Conservation (phyloP, 2,888 invertebrate genomes). For the Troides oblongomaculatus region DNA sequence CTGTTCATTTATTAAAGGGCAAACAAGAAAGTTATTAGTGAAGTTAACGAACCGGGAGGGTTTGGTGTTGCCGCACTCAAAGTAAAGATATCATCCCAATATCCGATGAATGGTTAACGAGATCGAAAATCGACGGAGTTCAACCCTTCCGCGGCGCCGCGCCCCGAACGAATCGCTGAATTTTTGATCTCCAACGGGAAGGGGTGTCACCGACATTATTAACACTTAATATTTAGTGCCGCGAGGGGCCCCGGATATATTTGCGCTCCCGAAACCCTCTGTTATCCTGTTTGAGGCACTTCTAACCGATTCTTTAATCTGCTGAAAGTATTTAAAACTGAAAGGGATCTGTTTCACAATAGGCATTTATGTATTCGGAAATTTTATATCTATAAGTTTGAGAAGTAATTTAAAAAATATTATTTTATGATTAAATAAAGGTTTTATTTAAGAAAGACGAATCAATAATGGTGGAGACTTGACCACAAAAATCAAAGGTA, state of each 20-base stretch:
- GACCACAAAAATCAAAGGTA: too few species aligned
- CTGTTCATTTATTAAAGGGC: background rate
- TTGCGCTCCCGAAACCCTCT: constrained; percentile 47
- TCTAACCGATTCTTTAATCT: constrained; percentile 29
- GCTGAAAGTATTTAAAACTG: constrained; percentile 24
- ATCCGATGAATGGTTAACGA: constrained; percentile 58
- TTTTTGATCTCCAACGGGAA: constrained; percentile 58
- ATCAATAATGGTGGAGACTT: too few species aligned
- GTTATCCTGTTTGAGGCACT: constrained; percentile 33
- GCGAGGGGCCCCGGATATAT: constrained; percentile 46
- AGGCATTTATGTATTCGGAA: background rate
- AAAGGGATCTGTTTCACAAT: constrained; percentile 14
- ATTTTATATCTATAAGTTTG: too few species aligned
- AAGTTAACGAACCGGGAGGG: too few species aligned
- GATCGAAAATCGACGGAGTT: constrained; percentile 50
- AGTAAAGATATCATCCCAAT: constrained; percentile 47
- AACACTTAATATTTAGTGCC: constrained; percentile 71
- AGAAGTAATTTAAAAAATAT: too few species aligned
- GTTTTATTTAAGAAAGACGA: too few species aligned
- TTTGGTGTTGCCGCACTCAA: constrained; percentile 33
- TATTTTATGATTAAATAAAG: too few species aligned
- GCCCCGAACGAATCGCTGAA: constrained; percentile 55
- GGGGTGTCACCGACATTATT: constrained; percentile 64
- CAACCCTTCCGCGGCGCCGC: constrained; percentile 58
- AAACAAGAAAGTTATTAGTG: background rate